phyloP scores from a whole-genome alignment of 2,797 vertebrate genomes.

The Hypotaenidia philippensis region DNA sequence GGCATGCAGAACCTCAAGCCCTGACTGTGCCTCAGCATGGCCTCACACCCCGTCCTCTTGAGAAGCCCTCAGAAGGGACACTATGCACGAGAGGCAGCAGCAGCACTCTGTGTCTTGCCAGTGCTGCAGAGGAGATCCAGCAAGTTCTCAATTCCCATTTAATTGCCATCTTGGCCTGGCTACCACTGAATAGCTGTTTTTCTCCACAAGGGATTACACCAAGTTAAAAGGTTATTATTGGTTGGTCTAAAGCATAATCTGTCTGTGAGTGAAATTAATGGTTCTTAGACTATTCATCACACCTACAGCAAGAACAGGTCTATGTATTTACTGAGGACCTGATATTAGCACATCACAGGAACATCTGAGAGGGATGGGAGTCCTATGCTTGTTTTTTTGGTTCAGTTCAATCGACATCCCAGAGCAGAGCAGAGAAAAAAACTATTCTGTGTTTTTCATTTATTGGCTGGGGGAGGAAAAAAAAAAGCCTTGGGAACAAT shows the following conservation, averaged over 20 bases:
- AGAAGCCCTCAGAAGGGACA: not conserved
- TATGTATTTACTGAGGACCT: not conserved
- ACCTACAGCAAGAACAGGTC: not conserved
- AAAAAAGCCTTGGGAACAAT: not conserved
- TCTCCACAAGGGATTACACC: not conserved
- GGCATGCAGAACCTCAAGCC: rapidly evolving
- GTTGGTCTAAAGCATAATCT: not conserved
- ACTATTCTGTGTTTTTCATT: not conserved
- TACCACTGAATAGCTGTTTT: not conserved
- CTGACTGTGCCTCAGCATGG: rapidly evolving
- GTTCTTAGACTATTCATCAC: not conserved
- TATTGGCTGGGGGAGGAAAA: not conserved
- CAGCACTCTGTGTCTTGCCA: not conserved
- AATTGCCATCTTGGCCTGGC: not conserved
- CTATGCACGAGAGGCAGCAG: rapidly evolving
- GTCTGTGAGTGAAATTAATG: not conserved
- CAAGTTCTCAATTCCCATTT: not conserved
- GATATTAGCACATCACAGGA: not conserved
- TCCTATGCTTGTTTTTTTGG: not conserved
- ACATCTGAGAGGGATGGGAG: not conserved
- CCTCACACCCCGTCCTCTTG: rapidly evolving
- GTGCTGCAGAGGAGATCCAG: not conserved
- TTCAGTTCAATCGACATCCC: not conserved
- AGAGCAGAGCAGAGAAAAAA: not conserved
- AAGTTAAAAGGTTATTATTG: not conserved